phyloP scores from a whole-genome alignment of 2,113 vertebrate species.

The Passer montanus region DNA sequence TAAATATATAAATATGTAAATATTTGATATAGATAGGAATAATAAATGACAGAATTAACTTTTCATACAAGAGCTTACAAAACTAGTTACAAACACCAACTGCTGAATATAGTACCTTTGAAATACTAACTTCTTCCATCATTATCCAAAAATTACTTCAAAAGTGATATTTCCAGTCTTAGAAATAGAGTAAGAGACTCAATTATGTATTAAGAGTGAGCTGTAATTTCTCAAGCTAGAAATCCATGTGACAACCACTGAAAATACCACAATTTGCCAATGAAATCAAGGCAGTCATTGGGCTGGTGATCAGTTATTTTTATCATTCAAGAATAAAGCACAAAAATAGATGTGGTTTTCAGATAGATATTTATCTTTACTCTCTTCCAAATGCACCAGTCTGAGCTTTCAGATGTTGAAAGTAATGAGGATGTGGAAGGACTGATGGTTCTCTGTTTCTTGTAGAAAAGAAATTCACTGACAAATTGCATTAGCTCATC shows the following conservation, averaged over 20 bases:
- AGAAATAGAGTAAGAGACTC: neutral
- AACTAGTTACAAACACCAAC: neutral
- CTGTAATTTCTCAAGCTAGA: neutral
- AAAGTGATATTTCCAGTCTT: neutral
- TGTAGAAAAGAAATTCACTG: constrained; percentile 19
- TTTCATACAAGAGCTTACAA: neutral
- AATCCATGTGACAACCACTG: neutral
- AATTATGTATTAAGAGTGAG: neutral
- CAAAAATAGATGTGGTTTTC: neutral
- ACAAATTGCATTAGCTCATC: constrained; percentile 58
- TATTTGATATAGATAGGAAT: neutral
- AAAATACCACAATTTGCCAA: neutral
- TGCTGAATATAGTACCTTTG: neutral
- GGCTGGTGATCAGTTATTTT: neutral
- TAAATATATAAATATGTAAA: neutral
- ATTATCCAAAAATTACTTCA: neutral
- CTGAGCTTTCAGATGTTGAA: constrained; percentile 15
- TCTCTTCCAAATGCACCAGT: constrained; percentile 12
- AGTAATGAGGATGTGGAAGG: neutral
- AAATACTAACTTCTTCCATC: neutral
- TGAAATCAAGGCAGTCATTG: neutral
- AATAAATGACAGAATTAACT: neutral
- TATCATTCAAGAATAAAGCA: neutral
- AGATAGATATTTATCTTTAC: neutral
- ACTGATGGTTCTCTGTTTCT: neutral